Base-by-base conservation (phyloP, 2,888 invertebrate genomes). In the Ashinkailepas kermadecensis region DNA sequence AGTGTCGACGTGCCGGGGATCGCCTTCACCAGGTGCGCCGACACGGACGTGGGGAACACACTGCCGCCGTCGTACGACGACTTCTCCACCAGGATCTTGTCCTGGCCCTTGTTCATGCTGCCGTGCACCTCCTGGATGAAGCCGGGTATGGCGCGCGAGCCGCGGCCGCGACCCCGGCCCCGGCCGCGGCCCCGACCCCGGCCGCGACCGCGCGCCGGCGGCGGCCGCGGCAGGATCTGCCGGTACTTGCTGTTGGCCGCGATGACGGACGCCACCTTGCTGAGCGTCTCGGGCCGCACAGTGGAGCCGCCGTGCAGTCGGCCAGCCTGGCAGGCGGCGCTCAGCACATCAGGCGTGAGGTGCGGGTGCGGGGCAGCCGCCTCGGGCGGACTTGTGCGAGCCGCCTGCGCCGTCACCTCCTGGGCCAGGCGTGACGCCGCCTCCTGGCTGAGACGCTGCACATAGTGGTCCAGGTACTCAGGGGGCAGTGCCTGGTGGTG, bases 401-500 rank as follows among this genome's bases (percentile, higher is more conserved):
- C 23, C 25, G 79, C 79, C 79, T 79, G 79, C 57, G 58, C 58
- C 58, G 58, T 79, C 15, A 57, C 57, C 15, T 79, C 79, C 58
- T 25, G 58, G 6, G 79, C 57, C 58, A 79, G 79, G 23, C 23
- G 79, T 8, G 79, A 58, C 58, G 79, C 79, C n/a, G 84, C 85
- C 82, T 85, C 85, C 80, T 85, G 84, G 25, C 85, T 85, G 56
- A 85, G 83, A 11, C 92, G 91, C 81, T 93, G 92, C 87, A 93
- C 93, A 88, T 93, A 93, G 86, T 93, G 93, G 85, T 93, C 93
- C 81, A 93, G 89, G 86, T 93, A 93, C 86, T 93, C 93, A 23
- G 93, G 92, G 0, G 93, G 93, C 82, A 93, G 87, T 0, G 93
- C 93, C 86, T 94, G 93, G 86, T 94, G 93, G 85, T 94, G 93